Conservation (phyloP, 2,888 invertebrate species). For the Chrysomela aeneicollis region DNA sequence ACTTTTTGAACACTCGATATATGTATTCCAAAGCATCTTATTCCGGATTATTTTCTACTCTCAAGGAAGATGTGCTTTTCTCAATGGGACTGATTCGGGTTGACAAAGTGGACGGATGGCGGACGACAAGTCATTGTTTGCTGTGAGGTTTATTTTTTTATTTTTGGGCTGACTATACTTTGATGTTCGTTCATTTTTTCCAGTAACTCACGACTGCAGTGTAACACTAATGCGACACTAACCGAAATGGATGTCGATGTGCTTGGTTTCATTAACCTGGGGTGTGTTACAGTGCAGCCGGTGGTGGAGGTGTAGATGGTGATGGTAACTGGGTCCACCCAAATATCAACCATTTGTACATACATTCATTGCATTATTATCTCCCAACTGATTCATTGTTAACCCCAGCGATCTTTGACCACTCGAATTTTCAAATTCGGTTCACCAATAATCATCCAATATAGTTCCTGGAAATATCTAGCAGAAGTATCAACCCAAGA, state of each 20-base stretch:
- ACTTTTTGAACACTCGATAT: too few species aligned
- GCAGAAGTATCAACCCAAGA: too few species aligned
- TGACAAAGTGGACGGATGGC: conserved; percentile 41
- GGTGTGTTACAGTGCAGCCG: conserved; percentile 61
- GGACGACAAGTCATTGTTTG: conserved; percentile 58
- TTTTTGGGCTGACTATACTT: conserved; percentile 61
- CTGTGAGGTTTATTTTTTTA: conserved; percentile 61
- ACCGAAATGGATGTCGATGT: conserved; percentile 59
- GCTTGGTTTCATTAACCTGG: conserved; percentile 59
- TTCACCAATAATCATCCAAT: too few species aligned
- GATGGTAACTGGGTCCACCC: conserved; percentile 31
- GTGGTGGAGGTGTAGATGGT: conserved; percentile 56
- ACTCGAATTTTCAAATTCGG: too few species aligned
- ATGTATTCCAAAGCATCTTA: neutral
- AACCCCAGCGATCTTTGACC: too few species aligned
- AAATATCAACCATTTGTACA: neutral
- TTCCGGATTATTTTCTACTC: neutral
- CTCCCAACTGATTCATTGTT: neutral
- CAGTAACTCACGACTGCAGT: conserved; percentile 62
- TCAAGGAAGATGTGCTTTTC: conserved; percentile 16
- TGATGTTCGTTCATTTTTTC: conserved; percentile 59
- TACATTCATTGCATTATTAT: neutral
- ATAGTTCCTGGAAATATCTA: too few species aligned
- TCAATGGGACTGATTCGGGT: conserved; percentile 6
- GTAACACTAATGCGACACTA: conserved; percentile 63